Evolutionary conservation across 2,113 vertebrate genomes (phyloP), one percentile per base, ranked within the genome.

Genomic region (Illadopsis cleaveri): DNA sequence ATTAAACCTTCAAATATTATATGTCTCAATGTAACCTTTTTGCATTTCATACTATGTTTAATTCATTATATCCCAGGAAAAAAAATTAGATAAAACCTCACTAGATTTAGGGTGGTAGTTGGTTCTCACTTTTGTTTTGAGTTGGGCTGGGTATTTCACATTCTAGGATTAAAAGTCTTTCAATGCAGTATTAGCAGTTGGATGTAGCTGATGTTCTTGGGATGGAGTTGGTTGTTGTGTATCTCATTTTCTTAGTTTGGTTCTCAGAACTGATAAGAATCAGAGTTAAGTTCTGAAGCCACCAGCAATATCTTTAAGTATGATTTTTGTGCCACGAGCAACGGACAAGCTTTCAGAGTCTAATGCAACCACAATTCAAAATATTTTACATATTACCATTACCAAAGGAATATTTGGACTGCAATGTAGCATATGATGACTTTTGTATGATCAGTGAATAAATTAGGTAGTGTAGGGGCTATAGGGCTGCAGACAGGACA

Each of bases 1-100:
- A 98, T 98, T 98, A 98, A 98, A 98, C 96, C 97, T 98, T 98
- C 98, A 98, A 98, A 98, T 98, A 98, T 97, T 98, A 97, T 98
- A 98, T 98, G 97, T 98, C 98, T 98, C 98, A 98, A 98, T 98
- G 97, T 98, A 98, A 98, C 97, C 97, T 95, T 98, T 98, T 98
- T 98, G 98, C 97, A 98, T 98, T 98, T 97, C 89, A 68, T 97
- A 97, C 95, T 98, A 98, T 98, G 98, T 98, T 98, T 98, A 98
- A 98, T 98, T 98, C 97, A 98, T 98, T 98, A 93, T 87, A 97
- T 93, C 89, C 94, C 75, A 86, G 71, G 66, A 77, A 89, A 84
- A 94, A 94, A 75, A 96, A 84, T 33, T 31, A 87, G 65, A 98
- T 90, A 95, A 96, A 97, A 76, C 31, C 89, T 89, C 62, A 30